Evolutionary conservation across 2,113 vertebrate species (phyloP), one percentile per base, ranked within the genome.

Genomic region (Peromyscus polionotus): DNA sequence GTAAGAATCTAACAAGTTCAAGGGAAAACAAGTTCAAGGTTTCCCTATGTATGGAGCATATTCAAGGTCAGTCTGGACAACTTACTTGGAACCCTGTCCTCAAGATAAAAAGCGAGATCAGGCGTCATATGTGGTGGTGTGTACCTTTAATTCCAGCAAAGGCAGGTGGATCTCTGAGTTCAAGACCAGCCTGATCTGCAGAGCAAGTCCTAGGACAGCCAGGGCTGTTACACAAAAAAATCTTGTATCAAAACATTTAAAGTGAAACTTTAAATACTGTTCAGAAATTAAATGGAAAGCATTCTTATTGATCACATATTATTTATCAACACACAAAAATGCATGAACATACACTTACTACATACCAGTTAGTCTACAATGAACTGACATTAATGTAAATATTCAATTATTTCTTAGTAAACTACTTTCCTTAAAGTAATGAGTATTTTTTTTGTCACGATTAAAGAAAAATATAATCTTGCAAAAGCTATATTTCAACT

Each of bases 401-500:
- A 97, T 61, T 94, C 48, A 93, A 36, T 84, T 59, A 84, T 91
- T 4, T 93, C n/a, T 83, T 83, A 83, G 88, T 59, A 86, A 97
- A 94, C 65, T 90, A 39, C 9, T 93, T 91, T 73, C 51, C 80
- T 85, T 88, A 77, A 22, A 65, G 92, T 75, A 75, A 75, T 75
- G 75, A 96, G 63, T 86, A 75, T 67, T 42, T 93, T 42, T 93
- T 95, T 79, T 93, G 54, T 59, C 31, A 95, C 20, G 59, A 92
- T 89, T 95, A 97, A 91, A 68, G 42, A 97, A 65, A 97, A 91
- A 95, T n/a, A 94, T 88, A 93, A 95, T 92, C 80, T 89, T 28
- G 79, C 95, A 96, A 94, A 65, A 95, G 61, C 39, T 92, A 61
- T 80, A 75, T 12, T 94, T 97, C 45, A 96, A 80, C 87, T 94